These are phyloP conservation scores for Plusia festucae DNA, from an alignment of 2,888 invertebrate species.

Conservation along the genomic window DNA sequence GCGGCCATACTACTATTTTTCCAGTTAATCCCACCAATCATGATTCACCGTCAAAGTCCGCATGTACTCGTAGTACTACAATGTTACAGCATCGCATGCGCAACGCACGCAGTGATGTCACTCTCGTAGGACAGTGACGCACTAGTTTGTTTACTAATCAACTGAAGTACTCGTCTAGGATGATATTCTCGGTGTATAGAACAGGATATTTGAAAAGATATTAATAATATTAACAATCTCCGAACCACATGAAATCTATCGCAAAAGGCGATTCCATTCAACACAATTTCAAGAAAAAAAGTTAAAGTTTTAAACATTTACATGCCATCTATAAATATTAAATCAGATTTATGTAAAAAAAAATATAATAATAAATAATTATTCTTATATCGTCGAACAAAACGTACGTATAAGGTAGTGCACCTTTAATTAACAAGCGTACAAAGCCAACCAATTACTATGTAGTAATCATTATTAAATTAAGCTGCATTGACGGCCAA, in stretches of 20 bases:
- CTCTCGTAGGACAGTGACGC: conserved; percentile 52
- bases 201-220: neutral
- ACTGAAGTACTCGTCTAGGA: conserved; percentile 5
- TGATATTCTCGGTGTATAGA: neutral
- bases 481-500: conserved; percentile 47
- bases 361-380: too few species aligned
- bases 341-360: too few species aligned
- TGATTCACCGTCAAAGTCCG: conserved; percentile 33
- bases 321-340: too few species aligned
- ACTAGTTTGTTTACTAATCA: conserved; percentile 39
- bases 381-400: neutral
- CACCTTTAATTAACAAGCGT: conserved; percentile 14
- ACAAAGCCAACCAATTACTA: conserved; percentile 38
- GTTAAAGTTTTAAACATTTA: too few species aligned
- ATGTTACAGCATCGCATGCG: conserved; percentile 41
- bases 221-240: too few species aligned
- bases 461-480: conserved; percentile 46
- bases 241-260: too few species aligned
- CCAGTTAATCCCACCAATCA: conserved; percentile 9
- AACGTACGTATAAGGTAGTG: neutral
- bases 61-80: conserved; percentile 33
- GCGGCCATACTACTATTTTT: neutral
- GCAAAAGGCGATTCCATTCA: too few species aligned
- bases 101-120: conserved; percentile 51
- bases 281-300: too few species aligned